Conservation (phyloP, 92 coral and sea anemone species). For the Epizoanthus stellaris region DNA sequence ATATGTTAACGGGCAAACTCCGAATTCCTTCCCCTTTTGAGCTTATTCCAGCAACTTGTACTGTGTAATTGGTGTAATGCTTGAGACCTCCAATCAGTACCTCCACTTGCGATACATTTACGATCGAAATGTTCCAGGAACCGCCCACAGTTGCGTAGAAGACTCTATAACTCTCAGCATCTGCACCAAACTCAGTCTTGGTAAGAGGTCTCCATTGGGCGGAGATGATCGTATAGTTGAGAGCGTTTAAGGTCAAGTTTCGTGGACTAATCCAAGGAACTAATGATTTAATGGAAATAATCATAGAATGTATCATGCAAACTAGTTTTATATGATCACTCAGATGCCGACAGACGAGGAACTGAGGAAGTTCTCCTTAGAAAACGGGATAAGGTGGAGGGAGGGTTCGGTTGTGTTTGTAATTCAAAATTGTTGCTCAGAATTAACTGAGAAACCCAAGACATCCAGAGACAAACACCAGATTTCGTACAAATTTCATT, state of each 20-base stretch:
- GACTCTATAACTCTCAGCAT: slow-evolving; percentile 22
- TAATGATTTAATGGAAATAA: background rate
- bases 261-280: slow-evolving; percentile 17
- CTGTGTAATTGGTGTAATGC: slow-evolving; percentile 27
- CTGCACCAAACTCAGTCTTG: slow-evolving; percentile 15
- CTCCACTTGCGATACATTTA: slow-evolving; percentile 5
- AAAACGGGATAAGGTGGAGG: no score
- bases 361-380: no score
- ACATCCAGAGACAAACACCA: no score
- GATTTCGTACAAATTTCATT: no score
- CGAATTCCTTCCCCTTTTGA: slow-evolving; percentile 39
- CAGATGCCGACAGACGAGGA: no score
- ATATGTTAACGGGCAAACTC: background rate
- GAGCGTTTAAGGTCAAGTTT: background rate
- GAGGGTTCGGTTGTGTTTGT: no score
- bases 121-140: background rate
- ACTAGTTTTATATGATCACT: no score
- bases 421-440: no score
- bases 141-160: background rate
- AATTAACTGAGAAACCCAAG: no score
- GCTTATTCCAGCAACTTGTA: slow-evolving; percentile 31
- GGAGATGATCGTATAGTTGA: background rate
- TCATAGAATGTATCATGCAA: no score
- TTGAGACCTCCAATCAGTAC: background rate
- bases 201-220: slow-evolving; percentile 15